Base-by-base conservation (phyloP, 2,113 vertebrate genomes). In the Thalassoma bifasciatum region DNA sequence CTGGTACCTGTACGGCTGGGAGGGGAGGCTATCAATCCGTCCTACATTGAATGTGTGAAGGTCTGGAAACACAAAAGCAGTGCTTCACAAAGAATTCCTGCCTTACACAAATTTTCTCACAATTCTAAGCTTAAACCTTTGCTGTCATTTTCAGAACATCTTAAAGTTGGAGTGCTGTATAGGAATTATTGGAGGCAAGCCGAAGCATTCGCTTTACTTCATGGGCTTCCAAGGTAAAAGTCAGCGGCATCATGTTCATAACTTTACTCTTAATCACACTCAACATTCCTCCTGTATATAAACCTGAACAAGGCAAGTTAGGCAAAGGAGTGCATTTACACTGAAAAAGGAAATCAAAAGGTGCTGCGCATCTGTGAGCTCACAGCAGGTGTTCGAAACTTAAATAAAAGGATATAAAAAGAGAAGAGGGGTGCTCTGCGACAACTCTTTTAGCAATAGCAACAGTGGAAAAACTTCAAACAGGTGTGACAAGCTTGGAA, bases 131-230 rank as follows among this genome's bases (percentile, higher is more conserved):
- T n/a, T n/a, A n/a, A 30, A 30, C 30, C 4, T n/a, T 26, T 34
- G 2, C 72, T 26, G 72, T 86, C 17, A 13, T 71, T 71, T 66
- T 0, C 78, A 98, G 97, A 96, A 95, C 82, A 95, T 98, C 61
- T 92, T 98, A 13, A 93, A 93, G 61, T 89, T 96, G 34, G 93
- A 95, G 11, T 94, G 94, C 80, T 97, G 97, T 82, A 93, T 97
- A 40, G 97, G 97, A 54, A 97, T 98, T 84, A 97, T 98, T 11
- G 97, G 97, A 5, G 97, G 97, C 46, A 97, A 96, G 84, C 96
- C 97, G 0, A 95, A 96, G 46, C 97, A 98, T 80, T 98, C 96
- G 0, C 93, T 98, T 1, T 98, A 96, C 84, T 98, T 98, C 78
- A 76, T 97, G 23, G 97, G 96, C 67, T 98, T 94, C 83, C 96